Percentiles rank a stretch among this genome's conserved stretches.
Conservation (phyloP, 2,797 vertebrate genomes). For the Pyrrhura leucotis region DNA sequence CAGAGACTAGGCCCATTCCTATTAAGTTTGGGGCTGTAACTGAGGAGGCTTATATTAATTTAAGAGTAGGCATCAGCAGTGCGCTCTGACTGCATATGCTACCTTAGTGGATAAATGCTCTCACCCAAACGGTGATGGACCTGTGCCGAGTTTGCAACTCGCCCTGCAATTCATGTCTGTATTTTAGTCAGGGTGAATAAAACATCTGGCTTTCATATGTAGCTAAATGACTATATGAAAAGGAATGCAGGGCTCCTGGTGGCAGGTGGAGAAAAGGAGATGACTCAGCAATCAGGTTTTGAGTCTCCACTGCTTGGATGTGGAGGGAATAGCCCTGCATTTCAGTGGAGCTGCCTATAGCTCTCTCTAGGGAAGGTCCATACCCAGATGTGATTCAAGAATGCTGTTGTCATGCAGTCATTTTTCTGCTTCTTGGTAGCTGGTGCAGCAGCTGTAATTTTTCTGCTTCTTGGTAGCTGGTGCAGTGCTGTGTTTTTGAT, state of each 20-base stretch:
- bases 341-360: not conserved
- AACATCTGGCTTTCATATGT: not conserved
- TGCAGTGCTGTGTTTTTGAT: no score
- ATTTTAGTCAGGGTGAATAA: not conserved
- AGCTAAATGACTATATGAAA: not conserved
- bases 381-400: not conserved
- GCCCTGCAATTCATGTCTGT: not conserved
- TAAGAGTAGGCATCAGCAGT: accelerated
- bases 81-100: not conserved
- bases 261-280: not conserved
- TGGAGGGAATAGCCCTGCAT: not conserved
- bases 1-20: not conserved
- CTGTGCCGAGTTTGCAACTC: not conserved
- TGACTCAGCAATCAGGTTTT: not conserved
- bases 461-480: no score
- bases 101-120: not conserved
- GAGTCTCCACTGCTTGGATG: not conserved
- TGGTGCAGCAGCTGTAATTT: no score
- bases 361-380: not conserved
- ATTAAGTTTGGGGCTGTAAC: not conserved
- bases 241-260: not conserved
- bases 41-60: not conserved
- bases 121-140: not conserved
- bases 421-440: no score
- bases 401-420: no score